These are phyloP conservation scores for Drosophila gunungcola DNA, from an alignment of 1,140 invertebrate genomes.

Conservation along the genomic window DNA sequence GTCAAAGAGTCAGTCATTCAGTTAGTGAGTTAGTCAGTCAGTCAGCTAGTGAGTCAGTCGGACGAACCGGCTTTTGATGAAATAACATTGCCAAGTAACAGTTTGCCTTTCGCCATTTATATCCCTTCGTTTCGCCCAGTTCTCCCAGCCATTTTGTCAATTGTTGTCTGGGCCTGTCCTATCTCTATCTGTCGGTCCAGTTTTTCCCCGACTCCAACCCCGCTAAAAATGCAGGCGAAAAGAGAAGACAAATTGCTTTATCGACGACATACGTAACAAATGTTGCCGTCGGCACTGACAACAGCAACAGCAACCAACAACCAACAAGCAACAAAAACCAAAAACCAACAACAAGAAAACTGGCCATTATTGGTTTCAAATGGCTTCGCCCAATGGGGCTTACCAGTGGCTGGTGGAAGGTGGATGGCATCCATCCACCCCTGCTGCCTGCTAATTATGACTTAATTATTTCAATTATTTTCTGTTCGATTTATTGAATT, in stretches of 20 bases:
- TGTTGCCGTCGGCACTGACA: conserved; percentile 82
- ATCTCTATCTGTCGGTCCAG: conserved; percentile 25
- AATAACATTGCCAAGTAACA: conserved; percentile 81
- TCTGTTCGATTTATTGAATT: conserved; percentile 63
- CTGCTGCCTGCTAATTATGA: conserved; percentile 71
- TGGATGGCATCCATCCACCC: neutral
- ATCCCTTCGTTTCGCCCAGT: conserved; percentile 11
- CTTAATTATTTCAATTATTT: conserved; percentile 83
- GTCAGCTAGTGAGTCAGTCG: conserved; percentile 12
- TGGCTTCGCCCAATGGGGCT: conserved; percentile 59
- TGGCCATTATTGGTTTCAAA: conserved; percentile 81
- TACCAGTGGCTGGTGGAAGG: neutral
- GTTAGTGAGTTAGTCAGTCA: conserved; percentile 11
- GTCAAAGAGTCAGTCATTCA: conserved; percentile 5
- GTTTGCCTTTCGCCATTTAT: conserved; percentile 62
- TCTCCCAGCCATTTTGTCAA: conserved; percentile 65
- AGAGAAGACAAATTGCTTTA: conserved; percentile 83
- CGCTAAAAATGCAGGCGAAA: conserved; percentile 72
- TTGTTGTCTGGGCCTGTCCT: conserved; percentile 67
- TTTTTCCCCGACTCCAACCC: conserved; percentile 27
- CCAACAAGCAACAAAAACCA: conserved; percentile 17
- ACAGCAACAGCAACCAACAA: conserved; percentile 44
- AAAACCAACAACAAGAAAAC: conserved; percentile 33
- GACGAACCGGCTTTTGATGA: conserved; percentile 69
- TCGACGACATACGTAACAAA: conserved; percentile 83